phyloP scores from a whole-genome alignment of 2,888 invertebrate species.

The Lobophora halterata region DNA sequence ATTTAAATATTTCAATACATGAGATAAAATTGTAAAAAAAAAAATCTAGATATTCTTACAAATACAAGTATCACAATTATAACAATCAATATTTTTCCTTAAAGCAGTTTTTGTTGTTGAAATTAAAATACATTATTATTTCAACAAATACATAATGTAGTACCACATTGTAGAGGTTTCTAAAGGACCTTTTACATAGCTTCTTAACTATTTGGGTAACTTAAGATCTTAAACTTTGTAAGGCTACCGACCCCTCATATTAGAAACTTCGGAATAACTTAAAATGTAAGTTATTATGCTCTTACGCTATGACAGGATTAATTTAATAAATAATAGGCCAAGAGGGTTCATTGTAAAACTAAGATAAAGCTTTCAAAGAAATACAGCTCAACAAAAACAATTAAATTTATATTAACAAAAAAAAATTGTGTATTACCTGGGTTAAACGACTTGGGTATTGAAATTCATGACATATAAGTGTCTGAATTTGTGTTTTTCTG shows the following conservation, averaged over 20 bases:
- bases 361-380: neutral
- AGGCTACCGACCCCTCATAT: conserved; percentile 10
- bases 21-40: too few species aligned
- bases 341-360: conserved; percentile 1
- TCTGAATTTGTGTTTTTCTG: too few species aligned
- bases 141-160: conserved; percentile 11
- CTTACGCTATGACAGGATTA: conserved; percentile 6
- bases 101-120: too few species aligned
- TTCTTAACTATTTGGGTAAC: conserved; percentile 15
- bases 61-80: too few species aligned
- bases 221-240: conserved; percentile 13
- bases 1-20: too few species aligned
- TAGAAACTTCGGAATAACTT: conserved; percentile 19
- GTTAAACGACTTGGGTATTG: too few species aligned
- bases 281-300: conserved; percentile 12
- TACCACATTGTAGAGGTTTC: conserved; percentile 7
- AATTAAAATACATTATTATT: conserved; percentile 3
- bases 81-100: too few species aligned
- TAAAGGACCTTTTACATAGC: conserved; percentile 7
- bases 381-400: too few species aligned
- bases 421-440: too few species aligned
- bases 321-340: conserved; percentile 4
- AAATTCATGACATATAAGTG: too few species aligned
- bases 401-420: too few species aligned
- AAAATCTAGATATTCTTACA: too few species aligned